Evolutionary conservation across 1,140 invertebrate genomes (phyloP).

Genomic region (Varroa destructor): DNA sequence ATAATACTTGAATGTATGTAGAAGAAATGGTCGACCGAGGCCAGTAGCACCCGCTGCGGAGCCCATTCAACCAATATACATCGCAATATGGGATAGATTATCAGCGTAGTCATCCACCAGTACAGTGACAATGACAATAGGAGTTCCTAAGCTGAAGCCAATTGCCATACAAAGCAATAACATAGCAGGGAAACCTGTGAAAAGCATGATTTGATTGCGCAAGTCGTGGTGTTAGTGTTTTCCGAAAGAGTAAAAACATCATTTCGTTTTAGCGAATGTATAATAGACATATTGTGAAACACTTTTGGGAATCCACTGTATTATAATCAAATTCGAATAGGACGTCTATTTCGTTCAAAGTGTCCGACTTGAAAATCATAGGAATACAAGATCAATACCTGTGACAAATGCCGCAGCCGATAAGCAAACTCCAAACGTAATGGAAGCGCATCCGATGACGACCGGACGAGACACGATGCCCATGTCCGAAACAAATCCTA

Average conservation of each 20-base stretch:
- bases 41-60: background rate
- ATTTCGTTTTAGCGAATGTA: no score
- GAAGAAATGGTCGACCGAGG: background rate
- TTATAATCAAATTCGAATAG: no score
- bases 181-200: background rate
- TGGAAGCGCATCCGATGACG: constrained; percentile 8
- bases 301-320: no score
- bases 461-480: constrained; percentile 5
- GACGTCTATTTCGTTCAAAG: no score
- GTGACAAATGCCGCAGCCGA: background rate
- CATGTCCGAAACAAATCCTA: constrained; percentile 2
- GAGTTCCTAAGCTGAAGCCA: background rate
- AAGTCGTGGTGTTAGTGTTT: no score
- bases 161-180: constrained; percentile 5
- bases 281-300: no score
- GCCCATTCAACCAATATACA: constrained; percentile 12
- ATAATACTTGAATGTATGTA: background rate
- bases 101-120: constrained; percentile 3
- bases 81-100: background rate
- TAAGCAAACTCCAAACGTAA: background rate
- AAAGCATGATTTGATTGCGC: no score
- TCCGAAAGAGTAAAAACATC: no score
- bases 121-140: constrained; percentile 5
- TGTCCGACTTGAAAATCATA: no score
- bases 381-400: background rate